Evolutionary conservation across 2,113 vertebrate species (phyloP), one percentile per base, ranked within the genome.

Genomic region (Physeter macrocephalus): DNA sequence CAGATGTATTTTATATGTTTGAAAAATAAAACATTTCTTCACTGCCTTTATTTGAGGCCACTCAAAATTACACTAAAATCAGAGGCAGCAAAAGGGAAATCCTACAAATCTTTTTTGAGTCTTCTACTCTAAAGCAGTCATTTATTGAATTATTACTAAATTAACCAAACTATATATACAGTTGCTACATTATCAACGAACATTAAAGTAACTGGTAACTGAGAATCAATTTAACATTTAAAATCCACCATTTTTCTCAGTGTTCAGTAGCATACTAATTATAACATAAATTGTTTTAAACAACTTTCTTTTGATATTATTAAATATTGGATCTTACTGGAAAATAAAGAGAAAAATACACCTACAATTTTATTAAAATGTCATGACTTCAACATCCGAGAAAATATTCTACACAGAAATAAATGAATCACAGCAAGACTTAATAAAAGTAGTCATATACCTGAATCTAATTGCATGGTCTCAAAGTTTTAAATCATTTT

Each of bases 1-100:
- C 97, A 98, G 52, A 98, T 98, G 98, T 97, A 96, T 98, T 98
- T 97, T 98, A 97, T 97, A 95, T 98, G 96, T 86, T 90, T 93
- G 95, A 97, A 90, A 98, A 98, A 97, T 82, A 83, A 97, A 84
- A 52, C 86, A 96, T 77, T 96, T 93, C n/a, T 67, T 49, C 62
- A 95, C 29, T 88, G 97, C 72, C 66, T 90, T 86, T 78, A 96
- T 84, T 91, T 94, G 36, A 96, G 54, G 49, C 84, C 84, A 43
- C 54, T 84, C 93, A 95, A 95, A 97, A 98, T 94, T 93, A 92
- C 59, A 78, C 36, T 46, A 74, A 80, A 82, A 54, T 54, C 91
- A 78, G 52, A 92, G 54, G 72, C 14, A 94, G 74, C 46, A 97
- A 95, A 96, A 92, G 88, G 67, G 52, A 59, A 95, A 78, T 86